phyloP scores from a whole-genome alignment of 2,113 vertebrate genomes.

The Anoura caudifer region DNA sequence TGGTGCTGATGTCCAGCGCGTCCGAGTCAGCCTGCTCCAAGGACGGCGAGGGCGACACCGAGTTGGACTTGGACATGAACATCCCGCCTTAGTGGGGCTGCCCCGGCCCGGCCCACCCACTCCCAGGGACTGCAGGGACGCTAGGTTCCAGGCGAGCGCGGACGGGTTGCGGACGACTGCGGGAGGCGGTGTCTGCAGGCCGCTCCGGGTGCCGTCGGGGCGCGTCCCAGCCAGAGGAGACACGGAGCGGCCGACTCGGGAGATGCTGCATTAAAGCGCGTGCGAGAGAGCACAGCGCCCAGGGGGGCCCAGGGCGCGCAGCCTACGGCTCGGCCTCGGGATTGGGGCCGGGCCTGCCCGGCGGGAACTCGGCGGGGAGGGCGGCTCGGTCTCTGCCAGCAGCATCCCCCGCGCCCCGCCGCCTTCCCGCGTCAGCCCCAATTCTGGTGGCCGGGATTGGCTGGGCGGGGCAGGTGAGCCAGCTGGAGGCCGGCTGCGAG shows the following conservation, averaged over 20 bases:
- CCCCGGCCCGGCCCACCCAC: neutral
- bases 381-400: neutral
- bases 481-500: neutral
- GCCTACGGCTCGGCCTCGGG: neutral
- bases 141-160: neutral
- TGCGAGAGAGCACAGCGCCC: neutral
- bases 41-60: conserved; percentile 86
- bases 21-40: conserved; percentile 94
- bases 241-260: conserved; percentile 54
- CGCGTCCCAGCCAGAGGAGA: conserved; percentile 57
- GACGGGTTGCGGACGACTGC: neutral
- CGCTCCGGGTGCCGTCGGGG: conserved; percentile 79
- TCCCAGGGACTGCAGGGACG: neutral
- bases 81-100: conserved; percentile 73
- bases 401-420: neutral
- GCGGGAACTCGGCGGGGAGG: neutral
- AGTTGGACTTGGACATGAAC: conserved; percentile 86
- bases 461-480: conserved; percentile 64
- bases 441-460: conserved; percentile 70
- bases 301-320: neutral
- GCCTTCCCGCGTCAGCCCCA: conserved; percentile 19
- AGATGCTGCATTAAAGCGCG: conserved; percentile 63
- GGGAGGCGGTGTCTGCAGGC: conserved; percentile 53
- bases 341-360: neutral
- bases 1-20: conserved; percentile 94